Evolutionary conservation across 1,140 invertebrate genomes (phyloP), one percentile per base, ranked within the genome.

Genomic region (Zaprionus tsacasi): DNA sequence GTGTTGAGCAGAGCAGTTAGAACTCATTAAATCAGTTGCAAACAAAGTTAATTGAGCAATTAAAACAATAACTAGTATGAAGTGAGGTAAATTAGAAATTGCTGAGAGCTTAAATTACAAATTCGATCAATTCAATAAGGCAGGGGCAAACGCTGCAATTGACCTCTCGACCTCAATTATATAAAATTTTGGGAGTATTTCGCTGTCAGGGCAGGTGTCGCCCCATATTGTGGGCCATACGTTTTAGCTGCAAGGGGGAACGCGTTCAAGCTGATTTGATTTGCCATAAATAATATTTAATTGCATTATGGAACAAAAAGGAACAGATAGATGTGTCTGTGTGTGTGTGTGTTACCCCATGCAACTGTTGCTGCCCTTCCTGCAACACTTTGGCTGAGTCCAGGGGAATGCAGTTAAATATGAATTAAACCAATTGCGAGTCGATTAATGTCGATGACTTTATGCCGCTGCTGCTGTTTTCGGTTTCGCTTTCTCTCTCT

Each of bases 361-460:
- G 59, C 80, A 87, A 78, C 83, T 88, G 82, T 83, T 87, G 82
- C 79, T 64, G 70, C 65, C 54, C 7, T 17, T 17, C n/a, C 21
- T 35, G 48, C 45, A 56, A 25, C 82, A 78, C 50, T 77, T 79
- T 10, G 17, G 68, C 36, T 63, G 63, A 55, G 64, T 48, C 77
- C n/a, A 73, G 57, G 30, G 52, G 60, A 58, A 35, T 70, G 57
- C 85, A 89, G 85, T 88, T 88, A 88, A 88, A 88, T 89, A 88
- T 88, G 83, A 88, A 89, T 88, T 89, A 88, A 88, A 74, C 78
- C 83, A 83, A 83, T 85, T 89, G 76, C 78, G 81, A 81, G 81
- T 89, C 83, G 83, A 88, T 88, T 89, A 88, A 89, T 88, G 80
- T 81, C 81, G 78, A 82, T 85, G 78, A 57, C 65, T 89, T 72